Conservation (phyloP, 2,888 invertebrate species). For the Drosophila dives region DNA sequence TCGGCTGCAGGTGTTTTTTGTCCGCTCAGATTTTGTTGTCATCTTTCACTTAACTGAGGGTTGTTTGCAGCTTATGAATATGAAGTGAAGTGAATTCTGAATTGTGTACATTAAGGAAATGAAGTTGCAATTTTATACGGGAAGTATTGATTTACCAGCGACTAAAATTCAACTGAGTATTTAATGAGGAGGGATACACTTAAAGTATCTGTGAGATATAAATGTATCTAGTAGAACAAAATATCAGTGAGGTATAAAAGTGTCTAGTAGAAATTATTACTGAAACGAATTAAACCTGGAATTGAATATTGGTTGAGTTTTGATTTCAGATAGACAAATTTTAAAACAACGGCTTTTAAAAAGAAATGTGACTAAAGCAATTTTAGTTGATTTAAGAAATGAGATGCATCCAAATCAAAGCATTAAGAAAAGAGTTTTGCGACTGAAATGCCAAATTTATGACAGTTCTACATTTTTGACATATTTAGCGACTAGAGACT, state of each 20-base stretch:
- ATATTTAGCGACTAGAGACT: background rate
- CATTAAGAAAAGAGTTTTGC: background rate
- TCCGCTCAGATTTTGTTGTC: constrained; percentile 26
- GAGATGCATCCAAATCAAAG: background rate
- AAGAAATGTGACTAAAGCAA: too few species aligned
- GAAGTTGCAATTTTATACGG: constrained; percentile 16
- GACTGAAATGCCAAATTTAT: background rate
- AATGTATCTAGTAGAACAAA: too few species aligned
- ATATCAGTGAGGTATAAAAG: too few species aligned
- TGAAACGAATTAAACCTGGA: too few species aligned
- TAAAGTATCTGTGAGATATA: background rate
- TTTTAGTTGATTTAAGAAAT: too few species aligned
- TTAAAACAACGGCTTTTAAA: too few species aligned
- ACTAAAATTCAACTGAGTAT: background rate
- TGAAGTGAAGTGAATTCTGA: constrained; percentile 11
- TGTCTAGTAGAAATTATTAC: too few species aligned
- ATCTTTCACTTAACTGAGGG: constrained; percentile 9
- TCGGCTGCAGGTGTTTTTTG: constrained; percentile 31
- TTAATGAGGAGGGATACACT: background rate
- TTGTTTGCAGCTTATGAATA: constrained; percentile 2
- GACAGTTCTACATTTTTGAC: background rate
- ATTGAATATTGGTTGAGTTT: too few species aligned
- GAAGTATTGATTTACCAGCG: constrained; percentile 33
- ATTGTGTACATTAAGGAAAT: constrained; percentile 29
- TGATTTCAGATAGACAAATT: too few species aligned